Base-by-base conservation (phyloP, 2,113 vertebrate species). In the Paramisgurnus dabryanus region DNA sequence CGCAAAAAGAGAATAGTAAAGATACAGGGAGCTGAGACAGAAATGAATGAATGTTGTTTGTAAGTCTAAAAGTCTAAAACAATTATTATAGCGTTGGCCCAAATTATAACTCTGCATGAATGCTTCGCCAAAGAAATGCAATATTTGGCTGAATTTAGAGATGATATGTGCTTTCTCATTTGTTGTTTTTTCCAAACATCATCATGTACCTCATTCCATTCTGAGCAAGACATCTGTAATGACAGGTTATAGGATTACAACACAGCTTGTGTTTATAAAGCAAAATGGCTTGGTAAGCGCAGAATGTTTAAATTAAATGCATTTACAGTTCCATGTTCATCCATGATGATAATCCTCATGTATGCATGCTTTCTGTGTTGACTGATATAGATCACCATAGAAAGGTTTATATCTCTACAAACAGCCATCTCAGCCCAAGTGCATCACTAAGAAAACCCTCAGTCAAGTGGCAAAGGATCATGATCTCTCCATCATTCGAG, bases 201-300 rank as follows among this genome's bases (percentile, higher is more conserved):
- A 64, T 41, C 45, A 34, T 43, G 43, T 76, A n/a, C 73, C 60
- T 58, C 73, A 0, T 22, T 49, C 60, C 18, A 64, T 64, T 76
- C 22, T 76, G 18, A 49, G 58, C 13, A 49, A 64, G 58, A 76
- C 43, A 63, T 76, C 60, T 76, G 43, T 76, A 64, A 76, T 76
- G 43, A 64, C 13, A 64, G 64, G 73, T 76, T 76, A 22, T 22
- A 64, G 60, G 60, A 64, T 76, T 76, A 76, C 73, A 76, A 64
- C 60, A 64, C 58, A 11, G 22, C 73, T n/a, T 64, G 73, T 76
- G 73, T 76, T 76, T 76, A 76, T 49, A 64, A 76, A 76, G 58
- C 60, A 34, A 49, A 50, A 50, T 17, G 43, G 60, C 27, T 76
- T 50, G 22, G 22, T 50, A 50, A 50, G 73, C 73, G 57, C 47